Conservation (phyloP, 2,113 vertebrate genomes). For the Ariopsis seemanni region DNA sequence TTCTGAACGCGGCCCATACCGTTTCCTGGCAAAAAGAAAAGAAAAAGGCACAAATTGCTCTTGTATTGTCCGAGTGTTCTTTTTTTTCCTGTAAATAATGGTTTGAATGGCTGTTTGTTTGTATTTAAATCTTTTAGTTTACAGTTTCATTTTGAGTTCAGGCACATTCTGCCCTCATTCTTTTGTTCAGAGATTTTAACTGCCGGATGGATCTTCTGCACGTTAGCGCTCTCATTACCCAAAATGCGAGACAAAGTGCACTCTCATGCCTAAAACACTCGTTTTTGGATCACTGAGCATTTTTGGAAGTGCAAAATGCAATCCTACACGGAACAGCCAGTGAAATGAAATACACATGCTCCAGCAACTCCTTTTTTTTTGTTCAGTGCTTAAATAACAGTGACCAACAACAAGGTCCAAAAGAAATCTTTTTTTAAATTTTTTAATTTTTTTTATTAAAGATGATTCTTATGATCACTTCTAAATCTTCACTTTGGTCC, state of each 20-base stretch:
- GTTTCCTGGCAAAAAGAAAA: neutral
- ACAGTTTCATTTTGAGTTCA: conserved; percentile 21
- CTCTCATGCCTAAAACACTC: conserved; percentile 51
- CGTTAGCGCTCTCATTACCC: conserved; percentile 20
- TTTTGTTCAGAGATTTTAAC: conserved; percentile 1
- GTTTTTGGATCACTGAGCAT: conserved; percentile 45
- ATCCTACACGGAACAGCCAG: conserved; percentile 47
- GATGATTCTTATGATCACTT: neutral
- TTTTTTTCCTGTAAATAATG: neutral
- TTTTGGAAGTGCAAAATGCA: conserved; percentile 46
- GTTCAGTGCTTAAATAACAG: neutral
- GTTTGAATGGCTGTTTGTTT: neutral
- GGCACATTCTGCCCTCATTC: neutral
- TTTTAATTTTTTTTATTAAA: neutral
- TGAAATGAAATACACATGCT: conserved; percentile 64
- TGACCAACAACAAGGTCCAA: neutral
- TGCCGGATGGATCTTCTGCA: conserved; percentile 23
- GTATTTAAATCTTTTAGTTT: neutral
- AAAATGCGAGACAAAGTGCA: conserved; percentile 41
- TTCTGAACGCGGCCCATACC: no score
- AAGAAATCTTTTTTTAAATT: conserved; percentile 11
- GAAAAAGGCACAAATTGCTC: neutral
- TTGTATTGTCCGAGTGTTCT: neutral
- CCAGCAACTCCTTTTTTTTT: conserved; percentile 11
- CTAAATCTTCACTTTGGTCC: neutral